Percentiles rank a stretch among this genome's conserved stretches.
phyloP scores from a whole-genome alignment of 2,113 vertebrate genomes.

The Calidris pugnax region DNA sequence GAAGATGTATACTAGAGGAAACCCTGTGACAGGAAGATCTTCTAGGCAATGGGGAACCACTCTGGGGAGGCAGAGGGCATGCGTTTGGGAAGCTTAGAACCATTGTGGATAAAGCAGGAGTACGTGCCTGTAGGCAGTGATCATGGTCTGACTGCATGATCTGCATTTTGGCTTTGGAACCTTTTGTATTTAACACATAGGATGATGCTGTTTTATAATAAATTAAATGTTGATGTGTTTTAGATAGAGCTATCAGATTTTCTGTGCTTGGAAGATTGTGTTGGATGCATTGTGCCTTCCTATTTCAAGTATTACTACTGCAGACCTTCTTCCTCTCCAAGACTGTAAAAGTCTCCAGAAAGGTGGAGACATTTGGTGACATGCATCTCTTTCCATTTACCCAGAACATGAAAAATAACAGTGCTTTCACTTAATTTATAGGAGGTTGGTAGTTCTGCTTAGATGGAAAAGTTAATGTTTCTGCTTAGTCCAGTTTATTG shows the following conservation, averaged over 20 bases:
- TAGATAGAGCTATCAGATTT: background rate
- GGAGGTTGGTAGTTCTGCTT: background rate
- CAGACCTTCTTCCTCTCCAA: background rate
- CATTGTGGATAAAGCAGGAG: background rate
- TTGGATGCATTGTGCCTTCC: background rate
- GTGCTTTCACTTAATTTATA: background rate
- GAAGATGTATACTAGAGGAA: background rate
- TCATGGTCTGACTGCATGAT: background rate
- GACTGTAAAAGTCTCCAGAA: rapidly evolving
- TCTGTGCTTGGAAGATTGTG: background rate
- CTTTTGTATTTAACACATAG: background rate
- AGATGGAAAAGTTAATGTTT: background rate
- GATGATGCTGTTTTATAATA: background rate
- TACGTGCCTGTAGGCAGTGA: background rate
- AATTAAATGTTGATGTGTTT: background rate
- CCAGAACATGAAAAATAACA: background rate
- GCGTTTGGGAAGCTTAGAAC: background rate
- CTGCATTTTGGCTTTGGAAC: background rate
- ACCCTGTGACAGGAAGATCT: background rate
- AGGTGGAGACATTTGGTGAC: background rate
- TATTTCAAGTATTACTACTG: background rate
- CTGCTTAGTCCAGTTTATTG: background rate
- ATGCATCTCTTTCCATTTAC: background rate
- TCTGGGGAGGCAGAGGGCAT: background rate
- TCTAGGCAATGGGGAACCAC: background rate